Evolutionary conservation across 2,113 vertebrate genomes (phyloP).

Genomic region (Cyphomyrus discorhynchus): DNA sequence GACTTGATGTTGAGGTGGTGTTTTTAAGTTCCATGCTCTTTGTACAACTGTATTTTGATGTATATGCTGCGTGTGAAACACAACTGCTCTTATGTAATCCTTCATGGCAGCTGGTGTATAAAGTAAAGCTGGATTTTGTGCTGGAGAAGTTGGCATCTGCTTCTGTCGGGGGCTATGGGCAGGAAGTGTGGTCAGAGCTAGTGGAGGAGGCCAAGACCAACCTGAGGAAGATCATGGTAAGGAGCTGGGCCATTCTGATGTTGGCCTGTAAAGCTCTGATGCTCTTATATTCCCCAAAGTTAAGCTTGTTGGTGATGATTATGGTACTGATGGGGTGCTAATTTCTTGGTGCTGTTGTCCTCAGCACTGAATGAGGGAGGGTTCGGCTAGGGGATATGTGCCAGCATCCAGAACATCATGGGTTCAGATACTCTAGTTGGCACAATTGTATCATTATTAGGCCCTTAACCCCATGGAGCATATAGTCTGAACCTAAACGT

Average conservation of each 20-base stretch:
- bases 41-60: not conserved
- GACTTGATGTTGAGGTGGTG: constrained; percentile 83
- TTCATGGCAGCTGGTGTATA: constrained; percentile 78
- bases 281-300: not conserved
- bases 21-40: not conserved
- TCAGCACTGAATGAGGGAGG: not conserved
- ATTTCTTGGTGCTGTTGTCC: not conserved
- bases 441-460: not conserved
- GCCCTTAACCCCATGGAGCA: not conserved
- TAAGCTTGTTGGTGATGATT: not conserved
- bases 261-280: not conserved
- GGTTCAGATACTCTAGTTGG: not conserved
- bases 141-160: constrained; percentile 78
- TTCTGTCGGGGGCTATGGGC: constrained; percentile 53
- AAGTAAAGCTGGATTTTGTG: constrained; percentile 83
- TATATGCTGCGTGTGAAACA: not conserved
- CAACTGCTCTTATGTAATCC: not conserved
- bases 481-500: not conserved
- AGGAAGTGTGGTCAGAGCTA: constrained; percentile 63
- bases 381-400: not conserved
- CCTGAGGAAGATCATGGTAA: constrained; percentile 82
- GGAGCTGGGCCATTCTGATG: not conserved
- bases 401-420: not conserved
- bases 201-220: constrained; percentile 80
- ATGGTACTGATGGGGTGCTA: not conserved